Conservation (phyloP, 2,113 vertebrate species). For the Oncorhynchus masou region DNA sequence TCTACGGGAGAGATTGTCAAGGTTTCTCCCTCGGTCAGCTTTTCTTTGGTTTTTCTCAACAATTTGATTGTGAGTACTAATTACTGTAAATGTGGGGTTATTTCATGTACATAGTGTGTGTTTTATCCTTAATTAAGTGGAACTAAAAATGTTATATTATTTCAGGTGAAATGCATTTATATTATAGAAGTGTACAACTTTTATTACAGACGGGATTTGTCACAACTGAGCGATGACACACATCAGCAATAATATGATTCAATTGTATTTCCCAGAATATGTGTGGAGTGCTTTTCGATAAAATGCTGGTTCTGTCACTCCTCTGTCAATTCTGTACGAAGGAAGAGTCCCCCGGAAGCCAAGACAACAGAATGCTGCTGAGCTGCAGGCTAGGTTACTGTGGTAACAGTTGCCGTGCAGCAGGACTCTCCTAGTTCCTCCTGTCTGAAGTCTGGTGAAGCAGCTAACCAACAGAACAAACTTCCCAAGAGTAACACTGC, state of each 20-base stretch:
- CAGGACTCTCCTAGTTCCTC: constrained; percentile 58
- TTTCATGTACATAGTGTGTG: not conserved
- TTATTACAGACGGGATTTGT: not conserved
- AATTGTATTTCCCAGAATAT: not conserved
- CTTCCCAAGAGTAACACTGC: constrained; percentile 67
- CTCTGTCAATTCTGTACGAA: constrained; percentile 84
- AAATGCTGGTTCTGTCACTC: constrained; percentile 27
- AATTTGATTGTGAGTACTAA: not conserved
- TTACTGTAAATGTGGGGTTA: not conserved
- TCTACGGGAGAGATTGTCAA: constrained; percentile 18
- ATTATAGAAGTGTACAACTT: too few relatives aligned
- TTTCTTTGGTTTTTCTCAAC: constrained; percentile 1
- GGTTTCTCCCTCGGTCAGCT: not conserved
- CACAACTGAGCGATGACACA: not conserved
- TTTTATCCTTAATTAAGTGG: too few relatives aligned
- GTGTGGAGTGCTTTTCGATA: constrained; percentile 50
- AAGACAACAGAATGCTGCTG: constrained; percentile 71
- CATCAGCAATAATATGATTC: not conserved
- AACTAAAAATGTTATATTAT: too few relatives aligned
- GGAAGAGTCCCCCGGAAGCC: constrained; percentile 75
- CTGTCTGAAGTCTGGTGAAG: constrained; percentile 74
- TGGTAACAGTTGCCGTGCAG: constrained; percentile 81
- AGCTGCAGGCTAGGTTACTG: constrained; percentile 78
- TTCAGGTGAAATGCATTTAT: too few relatives aligned
- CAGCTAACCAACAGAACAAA: constrained; percentile 55